Percentiles rank a stretch among this genome's conserved stretches.
phyloP scores from a whole-genome alignment of 2,888 invertebrate genomes.

The Eupsilia transversa region DNA sequence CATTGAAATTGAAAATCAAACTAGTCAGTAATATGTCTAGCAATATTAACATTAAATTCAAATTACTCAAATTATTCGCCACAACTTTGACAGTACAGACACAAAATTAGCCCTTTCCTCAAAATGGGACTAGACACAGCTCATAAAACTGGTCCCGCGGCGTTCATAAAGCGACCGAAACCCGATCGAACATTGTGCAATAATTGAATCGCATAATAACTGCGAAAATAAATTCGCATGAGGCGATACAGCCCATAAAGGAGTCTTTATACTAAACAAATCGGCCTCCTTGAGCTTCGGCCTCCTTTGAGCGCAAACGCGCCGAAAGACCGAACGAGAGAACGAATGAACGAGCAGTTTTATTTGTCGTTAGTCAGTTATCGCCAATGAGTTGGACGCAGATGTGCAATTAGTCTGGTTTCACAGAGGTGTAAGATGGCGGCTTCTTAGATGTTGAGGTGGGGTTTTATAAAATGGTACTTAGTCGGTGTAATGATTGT shows the following conservation, averaged over 20 bases:
- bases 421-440: slow-evolving; percentile 58
- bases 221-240: slow-evolving; percentile 85
- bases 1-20: slow-evolving; percentile 8
- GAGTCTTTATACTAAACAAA: slow-evolving; percentile 90
- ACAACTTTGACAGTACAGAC: not conserved
- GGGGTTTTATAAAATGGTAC: slow-evolving; percentile 31
- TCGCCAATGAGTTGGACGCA: slow-evolving; percentile 74
- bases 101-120: slow-evolving; percentile 25
- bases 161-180: slow-evolving; percentile 72
- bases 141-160: slow-evolving; percentile 61
- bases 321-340: slow-evolving; percentile 77
- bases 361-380: slow-evolving; percentile 82
- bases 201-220: slow-evolving; percentile 90
- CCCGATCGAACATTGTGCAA: slow-evolving; percentile 84
- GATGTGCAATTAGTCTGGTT: slow-evolving; percentile 68
- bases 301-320: slow-evolving; percentile 86
- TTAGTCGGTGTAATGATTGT: slow-evolving; percentile 42
- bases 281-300: slow-evolving; percentile 88
- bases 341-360: slow-evolving; percentile 80
- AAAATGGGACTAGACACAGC: slow-evolving; percentile 63
- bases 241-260: slow-evolving; percentile 85
- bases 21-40: not conserved
- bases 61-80: slow-evolving; percentile 12
- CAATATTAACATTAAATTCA: slow-evolving; percentile 11
- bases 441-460: slow-evolving; percentile 22